Base-by-base conservation (phyloP, 53 echinoderm and acorn worm species). In the Temnopleurus reevesii region DNA sequence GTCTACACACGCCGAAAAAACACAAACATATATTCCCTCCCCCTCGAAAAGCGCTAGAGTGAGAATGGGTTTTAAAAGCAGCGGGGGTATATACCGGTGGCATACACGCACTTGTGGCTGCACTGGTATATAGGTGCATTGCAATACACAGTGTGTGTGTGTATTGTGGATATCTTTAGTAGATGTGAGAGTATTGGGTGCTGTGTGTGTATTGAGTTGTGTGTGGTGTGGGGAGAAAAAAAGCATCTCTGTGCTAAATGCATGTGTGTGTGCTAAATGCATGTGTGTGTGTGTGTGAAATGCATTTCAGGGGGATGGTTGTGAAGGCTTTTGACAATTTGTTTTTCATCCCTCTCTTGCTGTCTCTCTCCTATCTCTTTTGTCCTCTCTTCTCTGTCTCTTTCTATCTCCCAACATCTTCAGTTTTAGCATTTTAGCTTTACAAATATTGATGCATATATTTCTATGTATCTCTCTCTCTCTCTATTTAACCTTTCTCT, bases 31-130 rank as follows among this genome's bases (percentile, higher is more conserved):
- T 41, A 38, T 71, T 71, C 71, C 71, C 71, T 71, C 71, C 71
- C 65, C 71, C 71, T 71, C 71, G 41, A 71, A 71, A 71, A 71
- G 71, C 71, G 71, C 41, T n/a, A 15, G 71, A 71, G 38, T 71
- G 71, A 43, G 71, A 23, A 21, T 6, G 9, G 41, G 41, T n/a
- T 71, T 71, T 71, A 30, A 71, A 71, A 71, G 71, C 71, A 71
- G 71, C 71, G 71, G 71, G 71, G 41, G 41, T 71, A 71, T 71
- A 71, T 71, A 71, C 71, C 36, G 41, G n/a, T 41, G 19, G 71
- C 71, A n/a, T 21, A 27, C 43, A 43, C n/a, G n/a, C 71, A 71
- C 71, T 71, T 71, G 71, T 71, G 23, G 71, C 71, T 5, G 19
- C 28, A 71, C 71, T 41, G 17, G 15, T 28, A 3, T 28, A 58